A percentile compares a stretch with the other conserved stretches of the same genome.
Conservation (phyloP, 2,797 vertebrate species). For the Lepidocolaptes lacrymiger region DNA sequence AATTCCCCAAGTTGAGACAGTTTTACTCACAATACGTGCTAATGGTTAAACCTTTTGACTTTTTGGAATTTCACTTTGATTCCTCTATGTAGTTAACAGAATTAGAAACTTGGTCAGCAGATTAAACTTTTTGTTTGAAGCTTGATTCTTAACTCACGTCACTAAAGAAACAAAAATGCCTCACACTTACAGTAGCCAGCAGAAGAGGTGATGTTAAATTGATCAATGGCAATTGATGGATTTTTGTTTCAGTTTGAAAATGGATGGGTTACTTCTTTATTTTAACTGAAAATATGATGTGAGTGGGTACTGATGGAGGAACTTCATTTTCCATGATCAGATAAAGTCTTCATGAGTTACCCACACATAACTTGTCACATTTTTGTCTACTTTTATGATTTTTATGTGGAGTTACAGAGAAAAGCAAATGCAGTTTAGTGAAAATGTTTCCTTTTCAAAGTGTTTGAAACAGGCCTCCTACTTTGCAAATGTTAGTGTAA, state of each 20-base stretch:
- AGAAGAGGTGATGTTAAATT: neutral
- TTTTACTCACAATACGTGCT: fast-evolving
- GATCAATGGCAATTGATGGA: neutral
- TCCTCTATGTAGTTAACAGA: neutral
- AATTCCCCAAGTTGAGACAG: neutral
- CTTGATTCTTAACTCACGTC: neutral
- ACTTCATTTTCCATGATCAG: neutral
- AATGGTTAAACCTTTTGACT: neutral
- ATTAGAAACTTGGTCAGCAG: neutral
- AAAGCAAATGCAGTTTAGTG: neutral
- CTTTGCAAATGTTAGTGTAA: neutral
- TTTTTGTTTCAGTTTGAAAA: neutral
- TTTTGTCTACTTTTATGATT: neutral
- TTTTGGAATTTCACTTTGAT: neutral
- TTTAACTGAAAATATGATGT: neutral
- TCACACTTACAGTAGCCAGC: neutral
- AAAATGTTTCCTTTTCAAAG: neutral
- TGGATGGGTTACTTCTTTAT: neutral
- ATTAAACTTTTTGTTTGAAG: neutral
- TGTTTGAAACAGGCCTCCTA: neutral
- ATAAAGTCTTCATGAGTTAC: neutral
- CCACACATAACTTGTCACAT: neutral
- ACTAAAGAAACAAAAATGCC: neutral
- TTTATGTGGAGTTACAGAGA: neutral
- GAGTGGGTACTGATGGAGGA: neutral